A percentile compares a stretch with the other conserved stretches of the same genome.
Conservation (phyloP, 2,888 invertebrate species). For the Clistopyga incitator region DNA sequence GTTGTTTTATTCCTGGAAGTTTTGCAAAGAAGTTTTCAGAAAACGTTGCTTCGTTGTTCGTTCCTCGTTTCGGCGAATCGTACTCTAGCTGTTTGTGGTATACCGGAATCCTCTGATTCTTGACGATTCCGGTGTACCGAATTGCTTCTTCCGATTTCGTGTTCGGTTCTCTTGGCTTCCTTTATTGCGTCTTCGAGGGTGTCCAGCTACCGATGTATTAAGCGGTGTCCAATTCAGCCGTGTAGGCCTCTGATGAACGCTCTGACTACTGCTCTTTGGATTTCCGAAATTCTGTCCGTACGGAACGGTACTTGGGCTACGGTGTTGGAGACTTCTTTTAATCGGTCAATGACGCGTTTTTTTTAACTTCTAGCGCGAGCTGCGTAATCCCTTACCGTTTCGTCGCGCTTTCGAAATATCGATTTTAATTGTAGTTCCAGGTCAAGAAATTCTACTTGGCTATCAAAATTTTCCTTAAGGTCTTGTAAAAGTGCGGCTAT, state of each 20-base stretch:
- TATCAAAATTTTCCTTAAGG: constrained; percentile 1
- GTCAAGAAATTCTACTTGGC: constrained; percentile 10
- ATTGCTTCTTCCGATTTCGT: background rate
- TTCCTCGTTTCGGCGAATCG: background rate
- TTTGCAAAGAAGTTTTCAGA: background rate
- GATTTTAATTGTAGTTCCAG: constrained; percentile 20
- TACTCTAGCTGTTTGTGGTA: background rate
- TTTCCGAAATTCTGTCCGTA: background rate
- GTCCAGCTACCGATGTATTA: background rate
- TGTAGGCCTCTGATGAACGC: constrained; percentile 3
- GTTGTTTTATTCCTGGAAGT: background rate
- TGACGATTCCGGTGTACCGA: background rate
- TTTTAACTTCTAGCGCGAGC: background rate
- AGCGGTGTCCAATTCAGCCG: background rate
- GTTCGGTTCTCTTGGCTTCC: background rate
- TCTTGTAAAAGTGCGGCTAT: background rate
- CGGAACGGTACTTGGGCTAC: background rate
- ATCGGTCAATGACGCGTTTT: background rate
- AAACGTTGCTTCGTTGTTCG: background rate
- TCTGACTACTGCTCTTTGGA: constrained; percentile 8
- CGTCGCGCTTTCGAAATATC: constrained; percentile 18
- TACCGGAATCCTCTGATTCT: background rate
- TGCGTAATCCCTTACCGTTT: background rate
- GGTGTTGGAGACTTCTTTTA: constrained; percentile 1
- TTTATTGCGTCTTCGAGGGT: background rate